These are phyloP conservation scores for Drosophila testacea DNA, from an alignment of 2,888 invertebrate species.

Conservation along the genomic window DNA sequence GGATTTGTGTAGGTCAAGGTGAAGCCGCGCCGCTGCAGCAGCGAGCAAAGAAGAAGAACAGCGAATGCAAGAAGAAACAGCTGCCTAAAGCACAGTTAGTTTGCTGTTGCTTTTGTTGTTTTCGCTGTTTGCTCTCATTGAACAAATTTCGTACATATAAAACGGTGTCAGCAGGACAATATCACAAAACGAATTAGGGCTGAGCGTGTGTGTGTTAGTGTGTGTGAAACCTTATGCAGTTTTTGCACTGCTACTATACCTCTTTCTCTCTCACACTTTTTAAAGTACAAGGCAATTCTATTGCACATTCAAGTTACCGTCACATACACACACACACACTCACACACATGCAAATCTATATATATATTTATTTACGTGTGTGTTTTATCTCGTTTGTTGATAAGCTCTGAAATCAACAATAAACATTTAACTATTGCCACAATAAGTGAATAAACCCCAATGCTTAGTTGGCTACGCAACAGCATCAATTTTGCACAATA, in stretches of 20 bases:
- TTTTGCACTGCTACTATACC: constrained; percentile 15
- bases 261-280: neutral
- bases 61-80: constrained; percentile 40
- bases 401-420: constrained; percentile 36
- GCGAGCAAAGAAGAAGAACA: constrained; percentile 8
- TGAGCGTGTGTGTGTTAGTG: constrained; percentile 5
- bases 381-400: constrained; percentile 44
- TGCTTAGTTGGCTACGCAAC: neutral
- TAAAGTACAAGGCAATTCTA: neutral
- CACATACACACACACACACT: constrained; percentile 19
- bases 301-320: constrained; percentile 10
- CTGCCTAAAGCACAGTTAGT: constrained; percentile 52
- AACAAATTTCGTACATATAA: constrained; percentile 35
- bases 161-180: constrained; percentile 62
- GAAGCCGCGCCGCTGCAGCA: constrained; percentile 47
- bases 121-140: constrained; percentile 34
- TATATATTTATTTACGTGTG: constrained; percentile 1
- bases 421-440: constrained; percentile 31
- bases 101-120: constrained; percentile 11
- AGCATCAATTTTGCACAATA: constrained; percentile 18
- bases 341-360: neutral
- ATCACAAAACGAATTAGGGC: constrained; percentile 15
- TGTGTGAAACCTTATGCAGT: constrained; percentile 27
- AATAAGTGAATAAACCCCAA: neutral
- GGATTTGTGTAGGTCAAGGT: constrained; percentile 75